Percentiles rank a stretch among this genome's conserved stretches.
Evolutionary conservation across 2,113 vertebrate species (phyloP).

Genomic region (Sinocyclocheilus rhinocerous): DNA sequence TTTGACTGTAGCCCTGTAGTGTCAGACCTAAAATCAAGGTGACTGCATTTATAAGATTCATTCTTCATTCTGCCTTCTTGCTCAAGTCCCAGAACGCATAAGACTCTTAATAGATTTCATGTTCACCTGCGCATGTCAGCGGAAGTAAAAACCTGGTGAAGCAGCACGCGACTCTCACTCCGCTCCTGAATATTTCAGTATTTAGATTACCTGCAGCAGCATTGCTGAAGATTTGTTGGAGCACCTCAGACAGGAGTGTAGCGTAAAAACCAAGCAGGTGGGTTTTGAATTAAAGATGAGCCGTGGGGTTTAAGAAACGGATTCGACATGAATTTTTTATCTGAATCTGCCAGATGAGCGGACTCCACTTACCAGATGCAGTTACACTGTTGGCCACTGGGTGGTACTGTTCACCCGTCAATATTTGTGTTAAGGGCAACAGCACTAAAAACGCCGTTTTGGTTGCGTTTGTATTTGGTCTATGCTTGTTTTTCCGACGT

Average conservation of each 20-base stretch:
- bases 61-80: not conserved
- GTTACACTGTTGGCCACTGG: conserved; percentile 62
- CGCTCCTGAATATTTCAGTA: conserved; percentile 53
- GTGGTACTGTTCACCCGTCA: conserved; percentile 66
- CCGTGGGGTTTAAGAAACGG: conserved; percentile 53
- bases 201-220: conserved; percentile 57
- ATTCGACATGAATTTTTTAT: conserved; percentile 56
- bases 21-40: not conserved
- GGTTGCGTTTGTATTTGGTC: not conserved
- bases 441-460: not conserved
- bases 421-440: conserved; percentile 40
- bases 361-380: conserved; percentile 3
- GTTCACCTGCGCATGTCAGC: conserved; percentile 40
- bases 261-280: conserved; percentile 57
- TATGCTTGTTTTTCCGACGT: no score
- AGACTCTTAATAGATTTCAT: conserved; percentile 29
- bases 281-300: conserved; percentile 62
- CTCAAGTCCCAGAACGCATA: not conserved
- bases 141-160: conserved; percentile 12
- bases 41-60: not conserved
- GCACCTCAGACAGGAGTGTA: conserved; percentile 54
- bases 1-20: no score
- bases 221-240: conserved; percentile 55
- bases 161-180: conserved; percentile 16
- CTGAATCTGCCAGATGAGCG: conserved; percentile 31